phyloP scores from a whole-genome alignment of 1,140 invertebrate species.

The Octopus sinensis region DNA sequence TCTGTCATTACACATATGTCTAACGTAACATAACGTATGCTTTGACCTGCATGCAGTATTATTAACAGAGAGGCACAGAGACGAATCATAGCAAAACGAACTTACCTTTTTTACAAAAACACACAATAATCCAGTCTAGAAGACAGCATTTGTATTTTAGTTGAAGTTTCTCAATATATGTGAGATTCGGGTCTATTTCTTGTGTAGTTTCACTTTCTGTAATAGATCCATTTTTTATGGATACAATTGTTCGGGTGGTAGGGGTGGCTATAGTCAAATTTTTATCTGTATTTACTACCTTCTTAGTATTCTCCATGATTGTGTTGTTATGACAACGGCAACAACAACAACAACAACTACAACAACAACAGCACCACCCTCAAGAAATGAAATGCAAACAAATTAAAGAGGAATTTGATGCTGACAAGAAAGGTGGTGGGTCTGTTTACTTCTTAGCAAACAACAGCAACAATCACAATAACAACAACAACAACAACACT shows the following conservation, averaged over 20 bases:
- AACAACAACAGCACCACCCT: too few relatives aligned
- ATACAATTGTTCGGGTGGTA: background rate
- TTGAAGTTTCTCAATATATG: slow-evolving; percentile 4
- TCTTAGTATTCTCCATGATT: slow-evolving; percentile 6
- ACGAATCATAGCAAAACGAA: background rate
- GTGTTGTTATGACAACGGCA: too few relatives aligned
- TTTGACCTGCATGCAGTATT: too few relatives aligned
- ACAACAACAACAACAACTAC: too few relatives aligned
- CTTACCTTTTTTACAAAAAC: slow-evolving; percentile 11
- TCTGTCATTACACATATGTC: too few relatives aligned
- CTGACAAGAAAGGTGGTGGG: too few relatives aligned
- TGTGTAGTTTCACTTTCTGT: background rate
- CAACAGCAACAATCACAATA: too few relatives aligned
- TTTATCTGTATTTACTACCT: slow-evolving; percentile 6
- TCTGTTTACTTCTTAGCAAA: too few relatives aligned
- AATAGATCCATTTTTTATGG: slow-evolving; percentile 7
- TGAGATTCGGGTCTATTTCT: slow-evolving; percentile 7
- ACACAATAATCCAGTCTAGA: slow-evolving; percentile 4
- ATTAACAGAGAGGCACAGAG: background rate
- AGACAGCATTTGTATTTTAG: slow-evolving; percentile 5
- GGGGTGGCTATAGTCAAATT: background rate
- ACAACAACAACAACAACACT: too few relatives aligned
- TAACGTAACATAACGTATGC: too few relatives aligned
- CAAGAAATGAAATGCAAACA: too few relatives aligned
- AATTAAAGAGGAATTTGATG: too few relatives aligned